Evolutionary conservation across 30 jellyfish, hydroid and myxozoan species (phyloP), one percentile per base, ranked within the genome.

Genomic region (Rhopilema esculentum): DNA sequence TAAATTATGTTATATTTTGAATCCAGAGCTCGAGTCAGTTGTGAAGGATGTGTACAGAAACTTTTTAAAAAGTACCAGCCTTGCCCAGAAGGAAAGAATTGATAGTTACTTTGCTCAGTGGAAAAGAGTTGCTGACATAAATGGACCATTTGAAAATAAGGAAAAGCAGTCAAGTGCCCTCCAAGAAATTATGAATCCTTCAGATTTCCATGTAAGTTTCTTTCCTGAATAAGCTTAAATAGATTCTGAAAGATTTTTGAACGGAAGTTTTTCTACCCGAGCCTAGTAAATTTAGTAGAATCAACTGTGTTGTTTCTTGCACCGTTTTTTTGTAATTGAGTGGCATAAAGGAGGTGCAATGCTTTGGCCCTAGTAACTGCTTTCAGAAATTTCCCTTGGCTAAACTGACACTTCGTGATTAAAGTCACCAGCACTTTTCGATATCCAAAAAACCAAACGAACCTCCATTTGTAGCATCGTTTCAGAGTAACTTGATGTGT

Each of bases 41-140:
- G 88, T 79, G 24, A 85, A 74, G 22, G 71, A 67, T 0, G 15
- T 16, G 1, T 85, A 72, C 94, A 74, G 84, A 74, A 19, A 33
- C 21, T 85, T 85, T 49, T 30, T 85, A 67, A 49, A 23, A 24
- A 65, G 61, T 29, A 69, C 77, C 75, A 23, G 83, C 61, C 84
- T 85, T 30, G 94, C 79, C 4, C 85, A 72, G 65, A 85, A 85
- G 61, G 76, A 85, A 8, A 61, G 88, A 15, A 73, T 85, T 20
- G 88, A 85, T 1, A 85, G 94, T 62, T 85, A 85, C 31, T 85
- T 85, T 64, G 25, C 21, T 8, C 84, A 85, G 50, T 85, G 94
- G 94, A 65, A 75, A 64, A n/a, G 21, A 20, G 85, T 79, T 17
- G 88, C 21, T 26, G 84, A 85, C 68, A 20, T 85, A 18, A 22